Evolutionary conservation across 2,888 invertebrate genomes (phyloP).

Genomic region (Apamea monoglypha): DNA sequence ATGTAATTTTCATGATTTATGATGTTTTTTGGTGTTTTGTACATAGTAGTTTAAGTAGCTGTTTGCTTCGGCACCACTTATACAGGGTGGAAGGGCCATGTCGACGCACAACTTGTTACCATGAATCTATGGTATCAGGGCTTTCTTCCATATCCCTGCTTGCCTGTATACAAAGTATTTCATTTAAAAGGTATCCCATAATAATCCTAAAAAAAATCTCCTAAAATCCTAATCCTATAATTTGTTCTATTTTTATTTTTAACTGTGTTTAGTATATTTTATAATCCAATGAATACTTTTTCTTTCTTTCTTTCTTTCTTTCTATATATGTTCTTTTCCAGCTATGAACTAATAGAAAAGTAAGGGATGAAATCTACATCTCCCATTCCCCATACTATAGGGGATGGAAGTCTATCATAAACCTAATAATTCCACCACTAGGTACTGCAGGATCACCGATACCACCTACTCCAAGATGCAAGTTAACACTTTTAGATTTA

Average conservation of each 20-base stretch:
- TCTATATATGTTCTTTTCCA: background rate
- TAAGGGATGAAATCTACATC: background rate
- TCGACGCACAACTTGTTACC: too few relatives aligned
- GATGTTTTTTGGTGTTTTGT: background rate
- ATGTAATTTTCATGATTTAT: background rate
- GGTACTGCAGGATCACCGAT: background rate
- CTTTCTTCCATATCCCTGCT: background rate
- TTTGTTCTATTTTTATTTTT: too few relatives aligned
- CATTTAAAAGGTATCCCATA: background rate
- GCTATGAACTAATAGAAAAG: background rate
- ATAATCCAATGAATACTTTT: too few relatives aligned
- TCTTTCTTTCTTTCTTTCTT: too few relatives aligned
- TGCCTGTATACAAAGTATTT: background rate
- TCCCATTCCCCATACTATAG: too few relatives aligned
- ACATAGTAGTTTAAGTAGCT: background rate
- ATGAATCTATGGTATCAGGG: background rate
- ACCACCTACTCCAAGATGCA: background rate
- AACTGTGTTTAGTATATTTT: too few relatives aligned
- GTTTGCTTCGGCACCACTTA: background rate
- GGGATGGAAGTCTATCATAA: too few relatives aligned
- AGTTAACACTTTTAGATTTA: slow-evolving; percentile 6
- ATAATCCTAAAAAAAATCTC: too few relatives aligned
- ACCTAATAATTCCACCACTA: background rate
- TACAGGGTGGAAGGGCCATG: too few relatives aligned
- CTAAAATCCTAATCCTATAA: too few relatives aligned